A percentile compares a stretch with the other conserved stretches of the same genome.
These are phyloP conservation scores for Trichogramma evanescens DNA, from an alignment of 2,888 invertebrate genomes.

Conservation along the genomic window DNA sequence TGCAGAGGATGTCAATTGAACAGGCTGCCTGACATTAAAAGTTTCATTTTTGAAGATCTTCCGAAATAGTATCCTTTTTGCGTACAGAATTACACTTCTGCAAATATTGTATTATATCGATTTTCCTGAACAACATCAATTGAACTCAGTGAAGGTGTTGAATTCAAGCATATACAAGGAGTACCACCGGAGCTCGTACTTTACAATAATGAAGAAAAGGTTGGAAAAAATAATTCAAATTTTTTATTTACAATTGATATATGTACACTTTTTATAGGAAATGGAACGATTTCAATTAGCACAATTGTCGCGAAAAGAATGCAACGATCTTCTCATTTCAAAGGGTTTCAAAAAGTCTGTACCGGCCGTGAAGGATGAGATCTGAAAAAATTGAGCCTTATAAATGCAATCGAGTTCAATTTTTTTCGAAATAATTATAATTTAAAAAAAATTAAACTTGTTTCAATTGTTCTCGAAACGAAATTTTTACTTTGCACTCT, in stretches of 20 bases:
- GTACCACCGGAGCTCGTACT: conserved; percentile 60
- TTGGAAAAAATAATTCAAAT: conserved; percentile 22
- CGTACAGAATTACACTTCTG: not conserved
- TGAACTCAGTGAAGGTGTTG: conserved; percentile 42
- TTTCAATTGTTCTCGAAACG: no score
- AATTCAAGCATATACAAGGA: conserved; percentile 62
- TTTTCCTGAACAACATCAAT: conserved; percentile 18
- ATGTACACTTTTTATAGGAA: conserved; percentile 41
- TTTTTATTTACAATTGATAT: not conserved
- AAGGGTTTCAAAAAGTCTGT: conserved; percentile 55
- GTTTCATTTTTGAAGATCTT: conserved; percentile 63
- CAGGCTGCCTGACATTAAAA: conserved; percentile 59
- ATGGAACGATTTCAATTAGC: conserved; percentile 59
- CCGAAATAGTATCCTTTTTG: conserved; percentile 54
- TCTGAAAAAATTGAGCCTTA: conserved; percentile 35
- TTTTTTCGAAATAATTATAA: no score
- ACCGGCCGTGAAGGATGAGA: conserved; percentile 46
- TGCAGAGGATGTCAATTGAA: conserved; percentile 65
- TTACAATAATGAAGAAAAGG: conserved; percentile 51
- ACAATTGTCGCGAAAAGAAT: conserved; percentile 55
- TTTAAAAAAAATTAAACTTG: no score
- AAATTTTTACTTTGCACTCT: no score
- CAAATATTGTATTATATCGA: not conserved
- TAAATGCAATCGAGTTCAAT: no score
- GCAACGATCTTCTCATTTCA: conserved; percentile 57